Evolutionary conservation across 2,797 vertebrate genomes (phyloP), one percentile per base, ranked within the genome.

Genomic region (Hozukius guyotensis): DNA sequence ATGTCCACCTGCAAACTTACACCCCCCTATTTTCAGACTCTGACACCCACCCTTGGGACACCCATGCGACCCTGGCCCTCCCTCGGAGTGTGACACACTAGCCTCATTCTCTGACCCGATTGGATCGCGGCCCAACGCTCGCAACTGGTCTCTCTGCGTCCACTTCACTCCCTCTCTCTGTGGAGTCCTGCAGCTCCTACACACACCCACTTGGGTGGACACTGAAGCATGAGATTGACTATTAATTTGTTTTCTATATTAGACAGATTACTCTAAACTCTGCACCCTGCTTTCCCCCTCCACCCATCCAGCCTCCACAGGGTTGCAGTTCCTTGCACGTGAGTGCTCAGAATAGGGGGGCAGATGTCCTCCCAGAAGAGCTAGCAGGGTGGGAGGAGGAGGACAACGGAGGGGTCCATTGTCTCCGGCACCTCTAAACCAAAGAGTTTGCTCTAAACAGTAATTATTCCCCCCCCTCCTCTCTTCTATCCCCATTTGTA

Each of bases 361-460:
- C 88, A 92, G 91, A 88, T 90, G 92, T 93, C 84, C 64, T 72
- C 67, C 79, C 80, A 34, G 38, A 78, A 83, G 86, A 87, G 61
- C 18, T 34, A 16, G 55, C 53, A 73, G 78, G 69, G 87, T 84
- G 89, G 82, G 86, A 84, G 87, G 83, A 82, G 81, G 77, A 83
- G 31, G 49, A 84, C 52, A 79, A 83, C 52, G 80, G 81, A 85
- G 82, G 85, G 87, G 66, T 88, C 87, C 85, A 95, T 96, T 95
- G 94, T 96, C 89, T 93, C 81, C 80, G 38, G 84, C 88, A 93
- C 85, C 89, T 95, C 88, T 60, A 91, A 93, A 93, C 91, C 89
- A 92, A 94, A 93, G 91, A 89, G 75, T 90, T 93, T 89, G 76
- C 84, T 72, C 94, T 91, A 91, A 95, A 94, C 91, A 94, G 93